phyloP scores from a whole-genome alignment of 2,888 invertebrate genomes.

The Mayetiola destructor region DNA sequence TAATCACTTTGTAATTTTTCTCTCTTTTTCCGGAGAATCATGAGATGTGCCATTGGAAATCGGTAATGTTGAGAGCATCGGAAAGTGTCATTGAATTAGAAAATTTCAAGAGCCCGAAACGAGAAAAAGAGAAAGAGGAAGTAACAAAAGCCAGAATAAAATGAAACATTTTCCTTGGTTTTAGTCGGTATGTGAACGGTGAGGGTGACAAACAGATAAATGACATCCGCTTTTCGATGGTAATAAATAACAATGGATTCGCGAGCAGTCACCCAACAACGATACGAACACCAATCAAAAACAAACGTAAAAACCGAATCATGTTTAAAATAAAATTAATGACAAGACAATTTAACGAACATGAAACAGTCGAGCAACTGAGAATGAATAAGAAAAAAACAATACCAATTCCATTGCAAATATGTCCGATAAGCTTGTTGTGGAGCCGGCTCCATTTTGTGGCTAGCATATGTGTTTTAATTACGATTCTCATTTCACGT shows the following conservation, averaged over 20 bases:
- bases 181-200: not conserved
- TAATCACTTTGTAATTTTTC: constrained; percentile 6
- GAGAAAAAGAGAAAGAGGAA: too few relatives aligned
- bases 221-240: constrained; percentile 1
- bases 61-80: not conserved
- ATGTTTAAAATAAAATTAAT: constrained; percentile 6
- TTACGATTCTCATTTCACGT: not conserved
- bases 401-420: not conserved
- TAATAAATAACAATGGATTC: constrained; percentile 13
- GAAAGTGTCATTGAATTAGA: constrained; percentile 1
- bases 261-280: not conserved
- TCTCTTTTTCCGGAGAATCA: not conserved
- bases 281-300: not conserved
- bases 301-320: not conserved
- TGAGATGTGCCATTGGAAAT: not conserved
- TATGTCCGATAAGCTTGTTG: not conserved
- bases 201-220: not conserved
- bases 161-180: not conserved
- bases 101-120: not conserved
- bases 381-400: too few relatives aligned
- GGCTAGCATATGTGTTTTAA: constrained; percentile 5
- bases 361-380: too few relatives aligned
- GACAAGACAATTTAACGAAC: constrained; percentile 1
- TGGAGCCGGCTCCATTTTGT: constrained; percentile 1
- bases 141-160: too few relatives aligned